Conservation (phyloP, 2,888 invertebrate species). For the Pelosia muscerda region DNA sequence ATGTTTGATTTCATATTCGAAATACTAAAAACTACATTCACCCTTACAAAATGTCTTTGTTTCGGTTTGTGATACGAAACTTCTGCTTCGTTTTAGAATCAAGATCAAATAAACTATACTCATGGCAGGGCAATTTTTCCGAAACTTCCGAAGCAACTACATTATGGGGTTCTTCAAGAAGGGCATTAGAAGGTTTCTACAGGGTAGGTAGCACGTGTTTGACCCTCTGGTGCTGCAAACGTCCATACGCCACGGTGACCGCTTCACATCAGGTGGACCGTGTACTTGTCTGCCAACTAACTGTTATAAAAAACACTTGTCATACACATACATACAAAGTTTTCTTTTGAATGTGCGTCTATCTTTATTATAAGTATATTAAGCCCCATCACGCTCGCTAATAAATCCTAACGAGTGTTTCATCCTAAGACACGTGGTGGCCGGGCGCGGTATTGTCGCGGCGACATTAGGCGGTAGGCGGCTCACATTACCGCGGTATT, state of each 20-base stretch:
- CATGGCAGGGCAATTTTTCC: too few species aligned
- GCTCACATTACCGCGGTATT: conserved; percentile 42
- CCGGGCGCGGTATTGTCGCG: conserved; percentile 23
- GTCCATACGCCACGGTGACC: too few species aligned
- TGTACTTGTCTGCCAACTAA: too few species aligned
- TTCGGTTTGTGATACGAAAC: too few species aligned
- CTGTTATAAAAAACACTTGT: too few species aligned
- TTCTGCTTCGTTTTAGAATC: too few species aligned
- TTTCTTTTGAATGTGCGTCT: not conserved
- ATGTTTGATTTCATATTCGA: not conserved
- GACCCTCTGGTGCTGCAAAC: too few species aligned
- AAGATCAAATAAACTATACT: not conserved
- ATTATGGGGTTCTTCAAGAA: too few species aligned
- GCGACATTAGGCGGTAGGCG: conserved; percentile 31
- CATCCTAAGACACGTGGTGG: conserved; percentile 33
- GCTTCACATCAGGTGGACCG: too few species aligned
- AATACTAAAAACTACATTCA: not conserved
- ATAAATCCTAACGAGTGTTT: conserved; percentile 48
- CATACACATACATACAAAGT: not conserved
- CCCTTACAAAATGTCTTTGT: not conserved
- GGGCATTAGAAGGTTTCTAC: too few species aligned
- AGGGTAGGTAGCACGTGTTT: too few species aligned
- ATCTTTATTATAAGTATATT: conserved; percentile 15
- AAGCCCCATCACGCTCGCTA: conserved; percentile 29
- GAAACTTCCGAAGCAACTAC: too few species aligned